A percentile compares a stretch with the other conserved stretches of the same genome.
These are phyloP conservation scores for Heteronetta atricapilla DNA, from an alignment of 2,113 vertebrate genomes.

Conservation along the genomic window DNA sequence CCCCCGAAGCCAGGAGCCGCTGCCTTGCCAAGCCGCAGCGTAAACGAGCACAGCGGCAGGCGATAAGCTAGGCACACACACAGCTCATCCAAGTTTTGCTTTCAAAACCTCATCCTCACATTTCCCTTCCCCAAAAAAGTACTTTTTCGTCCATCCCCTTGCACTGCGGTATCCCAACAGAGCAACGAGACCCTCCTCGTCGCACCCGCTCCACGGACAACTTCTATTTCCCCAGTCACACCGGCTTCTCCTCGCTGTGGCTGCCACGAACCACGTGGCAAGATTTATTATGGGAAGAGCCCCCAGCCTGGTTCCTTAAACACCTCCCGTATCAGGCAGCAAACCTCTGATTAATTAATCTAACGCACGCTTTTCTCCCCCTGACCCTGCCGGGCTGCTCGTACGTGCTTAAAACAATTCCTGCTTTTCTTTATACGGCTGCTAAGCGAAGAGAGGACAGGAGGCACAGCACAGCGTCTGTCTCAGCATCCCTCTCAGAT, in stretches of 20 bases:
- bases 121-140: no score
- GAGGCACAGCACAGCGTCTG: not conserved
- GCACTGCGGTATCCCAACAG: not conserved
- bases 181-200: not conserved
- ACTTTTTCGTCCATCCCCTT: not conserved
- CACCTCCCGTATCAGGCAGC: not conserved
- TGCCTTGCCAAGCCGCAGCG: not conserved
- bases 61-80: not conserved
- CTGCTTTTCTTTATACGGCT: not conserved
- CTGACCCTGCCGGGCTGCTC: not conserved
- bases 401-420: not conserved
- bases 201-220: not conserved
- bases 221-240: not conserved
- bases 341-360: not conserved
- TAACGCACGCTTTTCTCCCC: not conserved
- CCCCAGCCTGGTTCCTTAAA: not conserved
- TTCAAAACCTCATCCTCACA: not conserved
- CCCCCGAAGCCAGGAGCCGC: not conserved
- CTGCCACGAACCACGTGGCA: constrained; percentile 1
- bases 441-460: not conserved
- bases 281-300: not conserved
- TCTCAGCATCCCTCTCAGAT: not conserved
- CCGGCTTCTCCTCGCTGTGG: not conserved
- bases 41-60: not conserved
- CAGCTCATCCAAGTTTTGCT: not conserved